A percentile compares a stretch with the other conserved stretches of the same genome.
phyloP scores from a whole-genome alignment of 2,113 vertebrate species.

The Alaudala cheleensis region DNA sequence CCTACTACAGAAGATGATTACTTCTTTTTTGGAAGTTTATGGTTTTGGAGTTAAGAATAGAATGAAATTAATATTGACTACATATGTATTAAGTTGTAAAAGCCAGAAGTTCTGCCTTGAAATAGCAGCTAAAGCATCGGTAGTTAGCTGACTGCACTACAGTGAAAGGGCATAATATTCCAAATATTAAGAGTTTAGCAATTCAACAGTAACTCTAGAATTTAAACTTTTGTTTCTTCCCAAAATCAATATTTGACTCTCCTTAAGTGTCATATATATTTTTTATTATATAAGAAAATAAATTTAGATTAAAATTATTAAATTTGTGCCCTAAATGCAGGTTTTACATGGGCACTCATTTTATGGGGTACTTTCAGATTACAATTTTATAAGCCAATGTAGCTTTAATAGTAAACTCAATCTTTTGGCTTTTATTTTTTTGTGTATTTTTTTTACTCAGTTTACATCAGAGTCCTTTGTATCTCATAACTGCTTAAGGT shows the following conservation, averaged over 20 bases:
- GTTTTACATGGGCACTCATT: not conserved
- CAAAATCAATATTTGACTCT: not conserved
- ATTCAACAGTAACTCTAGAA: not conserved
- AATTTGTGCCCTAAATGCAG: not conserved
- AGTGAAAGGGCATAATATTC: not conserved
- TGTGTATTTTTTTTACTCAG: not conserved
- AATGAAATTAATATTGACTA: conserved; percentile 44
- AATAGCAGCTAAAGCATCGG: not conserved
- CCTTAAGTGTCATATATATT: not conserved
- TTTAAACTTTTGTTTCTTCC: not conserved
- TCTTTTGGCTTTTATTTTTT: not conserved
- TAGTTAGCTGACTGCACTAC: not conserved
- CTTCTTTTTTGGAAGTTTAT: conserved; percentile 46
- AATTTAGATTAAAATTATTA: not conserved
- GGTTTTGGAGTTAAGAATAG: conserved; percentile 27
- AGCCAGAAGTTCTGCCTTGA: conserved; percentile 29
- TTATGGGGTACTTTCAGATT: not conserved
- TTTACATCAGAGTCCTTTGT: not conserved
- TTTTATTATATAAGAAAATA: not conserved
- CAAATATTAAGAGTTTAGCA: conserved; percentile 2
- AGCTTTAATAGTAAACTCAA: not conserved
- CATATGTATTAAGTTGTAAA: conserved; percentile 19
- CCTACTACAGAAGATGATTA: not conserved
- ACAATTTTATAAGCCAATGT: not conserved
- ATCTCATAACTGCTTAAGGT: not conserved